phyloP scores from a whole-genome alignment of 2,888 invertebrate species.

The Andrena chrysosceles region DNA sequence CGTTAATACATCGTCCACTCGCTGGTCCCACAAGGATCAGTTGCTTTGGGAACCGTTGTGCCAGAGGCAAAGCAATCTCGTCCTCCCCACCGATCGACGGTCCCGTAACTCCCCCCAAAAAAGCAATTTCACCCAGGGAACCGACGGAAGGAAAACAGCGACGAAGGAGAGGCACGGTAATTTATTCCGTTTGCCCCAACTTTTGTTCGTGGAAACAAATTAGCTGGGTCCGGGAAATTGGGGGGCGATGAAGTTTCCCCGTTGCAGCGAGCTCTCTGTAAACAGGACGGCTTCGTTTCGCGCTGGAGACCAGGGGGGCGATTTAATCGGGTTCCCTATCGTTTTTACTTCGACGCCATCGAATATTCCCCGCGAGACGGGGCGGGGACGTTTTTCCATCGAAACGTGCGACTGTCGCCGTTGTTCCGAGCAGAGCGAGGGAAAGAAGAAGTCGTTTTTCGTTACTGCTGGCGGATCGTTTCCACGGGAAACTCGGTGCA shows the following conservation, averaged over 20 bases:
- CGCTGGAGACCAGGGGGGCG: neutral
- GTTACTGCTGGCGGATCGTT: no score
- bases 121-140: neutral
- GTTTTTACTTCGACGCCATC: neutral
- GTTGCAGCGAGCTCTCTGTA: neutral
- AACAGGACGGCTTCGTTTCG: neutral
- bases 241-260: neutral
- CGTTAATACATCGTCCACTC: no score
- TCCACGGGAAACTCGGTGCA: no score
- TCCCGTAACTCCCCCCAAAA: neutral
- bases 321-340: constrained; percentile 21
- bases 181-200: constrained; percentile 38
- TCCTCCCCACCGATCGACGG: neutral
- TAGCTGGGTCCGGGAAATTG: constrained; percentile 15
- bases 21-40: neutral
- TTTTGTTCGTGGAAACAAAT: constrained; percentile 30
- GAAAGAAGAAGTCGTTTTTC: no score
- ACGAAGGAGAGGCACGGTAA: constrained; percentile 2
- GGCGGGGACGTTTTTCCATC: no score
- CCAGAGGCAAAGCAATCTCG: constrained; percentile 5
- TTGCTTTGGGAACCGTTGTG: neutral
- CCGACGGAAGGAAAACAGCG: constrained; percentile 1
- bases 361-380: neutral
- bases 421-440: no score
- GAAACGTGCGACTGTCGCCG: no score